Evolutionary conservation across 2,888 invertebrate genomes (phyloP).

Genomic region (Drosophila helvetica): DNA sequence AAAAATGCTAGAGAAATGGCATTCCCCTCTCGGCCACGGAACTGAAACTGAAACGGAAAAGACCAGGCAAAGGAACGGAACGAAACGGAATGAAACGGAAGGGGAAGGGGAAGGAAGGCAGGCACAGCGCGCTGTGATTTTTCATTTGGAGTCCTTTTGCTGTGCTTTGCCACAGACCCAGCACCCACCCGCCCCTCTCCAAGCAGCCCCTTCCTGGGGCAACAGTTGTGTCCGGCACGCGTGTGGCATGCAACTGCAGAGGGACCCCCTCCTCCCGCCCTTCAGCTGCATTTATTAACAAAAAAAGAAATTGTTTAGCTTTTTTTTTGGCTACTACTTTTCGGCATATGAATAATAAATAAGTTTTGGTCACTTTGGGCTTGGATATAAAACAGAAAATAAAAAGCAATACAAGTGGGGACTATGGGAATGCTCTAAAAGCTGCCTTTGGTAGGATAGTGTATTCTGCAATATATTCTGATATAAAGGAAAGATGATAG

Average conservation of each 20-base stretch:
- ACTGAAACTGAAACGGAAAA: constrained; percentile 1
- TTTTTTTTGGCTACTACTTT: constrained; percentile 39
- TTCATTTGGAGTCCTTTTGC: constrained; percentile 67
- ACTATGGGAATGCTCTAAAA: too few species aligned
- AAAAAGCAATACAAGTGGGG: too few species aligned
- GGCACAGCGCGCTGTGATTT: constrained; percentile 72
- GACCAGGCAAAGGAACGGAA: constrained; percentile 1
- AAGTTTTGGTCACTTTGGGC: constrained; percentile 36
- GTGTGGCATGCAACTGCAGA: constrained; percentile 71
- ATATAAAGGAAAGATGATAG: too few species aligned
- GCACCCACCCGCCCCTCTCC: too few species aligned
- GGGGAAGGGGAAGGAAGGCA: constrained; percentile 43
- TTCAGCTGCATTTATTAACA: constrained; percentile 65
- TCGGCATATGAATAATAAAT: constrained; percentile 63
- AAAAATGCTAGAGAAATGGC: constrained; percentile 55
- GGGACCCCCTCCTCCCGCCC: constrained; percentile 33
- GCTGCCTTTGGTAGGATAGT: too few species aligned
- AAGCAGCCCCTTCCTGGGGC: constrained; percentile 40
- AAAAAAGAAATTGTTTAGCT: constrained; percentile 53
- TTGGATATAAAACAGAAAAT: neutral
- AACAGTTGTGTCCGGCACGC: constrained; percentile 67
- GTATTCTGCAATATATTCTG: too few species aligned
- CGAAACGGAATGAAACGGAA: neutral
- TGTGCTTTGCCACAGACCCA: too few species aligned
- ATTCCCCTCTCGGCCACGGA: constrained; percentile 26